phyloP scores from a whole-genome alignment of 2,888 invertebrate species.

The Hydraecia micacea region DNA sequence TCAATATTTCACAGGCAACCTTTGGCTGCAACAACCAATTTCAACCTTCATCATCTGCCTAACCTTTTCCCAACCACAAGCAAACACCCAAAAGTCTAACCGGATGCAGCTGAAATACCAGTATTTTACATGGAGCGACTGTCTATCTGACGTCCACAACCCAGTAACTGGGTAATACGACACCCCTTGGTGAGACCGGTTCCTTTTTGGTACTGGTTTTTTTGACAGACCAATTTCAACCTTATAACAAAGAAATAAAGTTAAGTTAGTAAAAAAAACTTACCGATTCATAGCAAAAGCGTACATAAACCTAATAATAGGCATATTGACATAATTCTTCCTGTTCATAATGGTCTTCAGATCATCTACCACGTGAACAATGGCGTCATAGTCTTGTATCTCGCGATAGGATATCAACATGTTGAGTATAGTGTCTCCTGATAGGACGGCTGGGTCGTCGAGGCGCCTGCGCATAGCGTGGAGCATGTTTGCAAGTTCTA shows the following conservation, averaged over 20 bases:
- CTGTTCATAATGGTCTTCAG: conserved; percentile 96
- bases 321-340: conserved; percentile 96
- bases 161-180: neutral
- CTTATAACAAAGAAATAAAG: neutral
- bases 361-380: conserved; percentile 99
- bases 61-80: too few species aligned
- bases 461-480: conserved; percentile 97
- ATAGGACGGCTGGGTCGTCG: conserved; percentile 99
- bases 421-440: conserved; percentile 98
- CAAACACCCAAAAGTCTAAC: too few species aligned
- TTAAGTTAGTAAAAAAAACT: conserved; percentile 54
- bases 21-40: too few species aligned
- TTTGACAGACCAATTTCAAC: neutral
- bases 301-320: conserved; percentile 97
- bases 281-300: conserved; percentile 98
- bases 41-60: too few species aligned
- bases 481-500: conserved; percentile 94
- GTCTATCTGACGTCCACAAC: neutral
- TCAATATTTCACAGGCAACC: too few species aligned
- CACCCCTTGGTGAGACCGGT: neutral
- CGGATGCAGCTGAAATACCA: neutral
- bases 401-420: conserved; percentile 97
- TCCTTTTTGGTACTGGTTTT: neutral
- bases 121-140: neutral
- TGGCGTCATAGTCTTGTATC: conserved; percentile 98